A percentile compares a stretch with the other conserved stretches of the same genome.
Conservation (phyloP, 1,140 invertebrate genomes). For the Macrobrachium rosenbergii region DNA sequence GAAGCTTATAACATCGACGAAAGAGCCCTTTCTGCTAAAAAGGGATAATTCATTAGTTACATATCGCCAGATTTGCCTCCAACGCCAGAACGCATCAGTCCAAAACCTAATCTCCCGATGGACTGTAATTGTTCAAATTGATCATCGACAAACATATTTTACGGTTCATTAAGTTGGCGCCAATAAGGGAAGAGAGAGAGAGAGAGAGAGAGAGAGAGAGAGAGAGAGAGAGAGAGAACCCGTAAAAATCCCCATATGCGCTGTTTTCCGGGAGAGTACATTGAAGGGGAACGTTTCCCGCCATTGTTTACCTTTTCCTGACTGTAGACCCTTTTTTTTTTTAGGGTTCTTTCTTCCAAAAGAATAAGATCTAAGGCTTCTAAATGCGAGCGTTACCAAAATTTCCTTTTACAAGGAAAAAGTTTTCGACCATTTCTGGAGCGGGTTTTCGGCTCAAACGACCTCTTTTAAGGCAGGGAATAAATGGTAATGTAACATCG, state of each 20-base stretch:
- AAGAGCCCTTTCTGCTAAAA: too few species aligned
- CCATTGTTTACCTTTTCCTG: too few species aligned
- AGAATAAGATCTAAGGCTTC: too few species aligned
- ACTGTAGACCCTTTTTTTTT: too few species aligned
- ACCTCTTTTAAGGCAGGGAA: background rate
- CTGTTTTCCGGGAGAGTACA: too few species aligned
- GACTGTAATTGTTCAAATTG: slow-evolving; percentile 30
- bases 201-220: slow-evolving; percentile 33
- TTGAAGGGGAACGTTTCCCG: too few species aligned
- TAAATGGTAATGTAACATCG: slow-evolving; percentile 35
- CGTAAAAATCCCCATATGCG: too few species aligned
- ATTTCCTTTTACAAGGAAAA: background rate
- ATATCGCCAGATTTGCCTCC: slow-evolving; percentile 1
- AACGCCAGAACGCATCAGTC: too few species aligned
- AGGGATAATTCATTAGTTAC: background rate
- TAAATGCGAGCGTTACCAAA: too few species aligned
- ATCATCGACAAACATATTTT: slow-evolving; percentile 35
- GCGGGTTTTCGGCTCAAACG: too few species aligned
- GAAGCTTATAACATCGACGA: too few species aligned
- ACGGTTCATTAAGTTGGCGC: slow-evolving; percentile 2
- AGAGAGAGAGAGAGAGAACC: slow-evolving; percentile 9
- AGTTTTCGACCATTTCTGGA: background rate
- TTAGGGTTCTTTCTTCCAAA: too few species aligned
- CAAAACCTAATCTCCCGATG: slow-evolving; percentile 15
- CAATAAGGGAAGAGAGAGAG: slow-evolving; percentile 11